A percentile compares a stretch with the other conserved stretches of the same genome.
Evolutionary conservation across 1,140 invertebrate species (phyloP).

Genomic region (Bombus waltoni): DNA sequence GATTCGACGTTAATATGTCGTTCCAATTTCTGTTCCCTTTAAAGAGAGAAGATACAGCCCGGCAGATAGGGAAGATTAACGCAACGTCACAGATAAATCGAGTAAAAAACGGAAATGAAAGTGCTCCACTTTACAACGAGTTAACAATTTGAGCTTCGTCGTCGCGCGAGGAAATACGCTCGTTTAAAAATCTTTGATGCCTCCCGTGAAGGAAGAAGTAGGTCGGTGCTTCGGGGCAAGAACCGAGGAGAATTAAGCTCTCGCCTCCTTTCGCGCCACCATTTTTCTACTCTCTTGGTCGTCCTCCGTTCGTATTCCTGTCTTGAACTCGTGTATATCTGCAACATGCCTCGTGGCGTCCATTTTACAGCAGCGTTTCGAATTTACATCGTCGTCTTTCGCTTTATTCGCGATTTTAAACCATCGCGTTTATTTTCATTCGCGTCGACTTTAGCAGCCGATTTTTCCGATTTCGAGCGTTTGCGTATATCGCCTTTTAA

Average conservation of each 20-base stretch:
- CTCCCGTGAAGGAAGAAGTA: slow-evolving; percentile 49
- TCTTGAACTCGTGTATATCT: slow-evolving; percentile 5
- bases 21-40: slow-evolving; percentile 24
- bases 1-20: neutral
- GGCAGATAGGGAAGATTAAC: slow-evolving; percentile 23
- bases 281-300: slow-evolving; percentile 30
- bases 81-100: slow-evolving; percentile 31
- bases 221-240: slow-evolving; percentile 44
- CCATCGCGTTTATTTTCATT: neutral
- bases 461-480: neutral
- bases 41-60: slow-evolving; percentile 15
- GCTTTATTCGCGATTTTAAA: slow-evolving; percentile 20
- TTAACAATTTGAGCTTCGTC: slow-evolving; percentile 48
- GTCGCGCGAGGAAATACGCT: slow-evolving; percentile 41
- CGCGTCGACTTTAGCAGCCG: neutral
- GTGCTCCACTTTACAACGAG: slow-evolving; percentile 42
- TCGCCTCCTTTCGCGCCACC: slow-evolving; percentile 24
- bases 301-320: slow-evolving; percentile 34
- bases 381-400: slow-evolving; percentile 50
- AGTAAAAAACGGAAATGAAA: slow-evolving; percentile 47
- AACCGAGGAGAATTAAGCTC: slow-evolving; percentile 55
- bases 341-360: slow-evolving; percentile 16
- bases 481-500: too few species aligned
- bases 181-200: slow-evolving; percentile 59
- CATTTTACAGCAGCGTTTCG: slow-evolving; percentile 42